Evolutionary conservation across 2,113 vertebrate genomes (phyloP).

Genomic region (pig (Sus scrofa)): DNA sequence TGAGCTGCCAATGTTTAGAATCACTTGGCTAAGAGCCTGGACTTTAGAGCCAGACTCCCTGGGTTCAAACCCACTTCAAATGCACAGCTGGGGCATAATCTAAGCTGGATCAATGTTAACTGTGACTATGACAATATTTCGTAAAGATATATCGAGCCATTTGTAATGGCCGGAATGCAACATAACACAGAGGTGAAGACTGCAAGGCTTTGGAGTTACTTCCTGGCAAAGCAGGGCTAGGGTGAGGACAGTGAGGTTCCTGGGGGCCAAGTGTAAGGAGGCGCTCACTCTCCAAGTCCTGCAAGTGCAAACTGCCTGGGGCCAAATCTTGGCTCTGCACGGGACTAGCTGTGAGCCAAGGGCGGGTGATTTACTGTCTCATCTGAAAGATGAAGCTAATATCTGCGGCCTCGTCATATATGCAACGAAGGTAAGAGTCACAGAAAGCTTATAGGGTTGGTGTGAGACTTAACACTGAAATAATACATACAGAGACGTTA

Average conservation of each 20-base stretch:
- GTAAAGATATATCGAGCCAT: neutral
- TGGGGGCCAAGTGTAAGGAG: neutral
- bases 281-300: too few relatives aligned
- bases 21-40: neutral
- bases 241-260: neutral
- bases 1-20: neutral
- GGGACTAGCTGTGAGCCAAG: rapidly evolving
- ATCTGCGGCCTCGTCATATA: neutral
- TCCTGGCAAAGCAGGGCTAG: too few relatives aligned
- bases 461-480: neutral
- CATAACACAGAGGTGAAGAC: neutral
- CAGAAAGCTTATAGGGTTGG: neutral
- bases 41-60: neutral
- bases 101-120: neutral
- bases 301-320: neutral
- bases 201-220: neutral
- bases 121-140: neutral
- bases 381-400: neutral
- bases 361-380: neutral
- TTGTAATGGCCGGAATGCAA: neutral
- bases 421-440: neutral
- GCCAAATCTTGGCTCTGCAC: neutral
- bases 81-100: neutral
- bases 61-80: neutral
- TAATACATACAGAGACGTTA: neutral